Conservation (phyloP, 2,888 invertebrate genomes). For the Gisinianus flammeolus region DNA sequence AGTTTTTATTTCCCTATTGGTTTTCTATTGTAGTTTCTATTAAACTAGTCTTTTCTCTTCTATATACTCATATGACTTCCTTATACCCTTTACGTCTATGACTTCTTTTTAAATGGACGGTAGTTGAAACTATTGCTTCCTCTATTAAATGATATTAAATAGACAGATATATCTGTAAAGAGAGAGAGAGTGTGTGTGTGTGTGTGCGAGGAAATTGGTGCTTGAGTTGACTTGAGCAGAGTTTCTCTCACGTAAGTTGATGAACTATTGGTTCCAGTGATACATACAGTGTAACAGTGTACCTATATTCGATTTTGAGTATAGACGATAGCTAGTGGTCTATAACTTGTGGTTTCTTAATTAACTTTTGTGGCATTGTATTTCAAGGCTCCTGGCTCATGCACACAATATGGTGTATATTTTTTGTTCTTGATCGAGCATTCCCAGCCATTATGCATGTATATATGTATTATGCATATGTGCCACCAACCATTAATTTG, state of each 20-base stretch:
- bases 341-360: conserved; percentile 22
- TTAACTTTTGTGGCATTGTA: conserved; percentile 36
- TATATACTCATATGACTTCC: not conserved
- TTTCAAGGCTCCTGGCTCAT: not conserved
- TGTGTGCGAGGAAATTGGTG: not conserved
- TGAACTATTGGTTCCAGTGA: not conserved
- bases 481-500: not conserved
- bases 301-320: conserved; percentile 1
- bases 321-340: not conserved
- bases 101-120: not conserved
- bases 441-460: not conserved
- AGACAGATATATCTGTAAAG: not conserved
- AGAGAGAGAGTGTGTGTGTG: too few relatives aligned
- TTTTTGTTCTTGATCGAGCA: too few relatives aligned
- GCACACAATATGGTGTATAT: not conserved
- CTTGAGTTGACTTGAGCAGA: conserved; percentile 5
- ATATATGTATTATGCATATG: not conserved
- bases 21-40: conserved; percentile 9
- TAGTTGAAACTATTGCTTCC: not conserved
- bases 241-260: not conserved
- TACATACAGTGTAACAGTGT: not conserved
- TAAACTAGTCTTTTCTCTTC: not conserved
- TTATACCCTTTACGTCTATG: not conserved
- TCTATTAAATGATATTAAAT: not conserved
- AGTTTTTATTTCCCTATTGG: conserved; percentile 25